phyloP scores from a whole-genome alignment of 2,888 invertebrate species.

The Apamea anceps region DNA sequence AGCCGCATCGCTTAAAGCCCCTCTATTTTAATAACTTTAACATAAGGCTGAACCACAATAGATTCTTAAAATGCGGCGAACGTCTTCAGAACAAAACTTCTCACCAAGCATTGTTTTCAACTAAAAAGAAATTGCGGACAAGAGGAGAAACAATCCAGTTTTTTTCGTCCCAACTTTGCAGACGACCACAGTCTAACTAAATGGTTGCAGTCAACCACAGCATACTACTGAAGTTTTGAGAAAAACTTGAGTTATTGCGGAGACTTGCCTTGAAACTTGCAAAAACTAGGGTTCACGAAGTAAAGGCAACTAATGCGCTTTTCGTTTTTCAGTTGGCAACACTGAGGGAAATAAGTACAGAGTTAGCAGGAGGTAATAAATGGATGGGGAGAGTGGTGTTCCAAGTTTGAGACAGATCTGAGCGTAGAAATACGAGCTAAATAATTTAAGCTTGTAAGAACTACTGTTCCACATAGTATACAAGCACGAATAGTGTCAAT shows the following conservation, averaged over 20 bases:
- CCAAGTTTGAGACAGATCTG: not conserved
- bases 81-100: constrained; percentile 52
- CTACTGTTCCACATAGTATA: not conserved
- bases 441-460: constrained; percentile 7
- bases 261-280: constrained; percentile 27
- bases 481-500: not conserved
- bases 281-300: constrained; percentile 38
- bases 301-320: constrained; percentile 42
- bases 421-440: constrained; percentile 3
- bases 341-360: constrained; percentile 22
- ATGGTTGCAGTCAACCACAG: constrained; percentile 52
- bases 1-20: constrained; percentile 13
- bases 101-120: constrained; percentile 50
- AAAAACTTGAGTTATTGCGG: constrained; percentile 47
- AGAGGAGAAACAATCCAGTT: constrained; percentile 50
- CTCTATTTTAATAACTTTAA: constrained; percentile 49
- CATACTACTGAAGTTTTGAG: constrained; percentile 26
- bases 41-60: constrained; percentile 27
- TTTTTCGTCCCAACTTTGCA: constrained; percentile 52
- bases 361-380: constrained; percentile 18
- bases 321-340: constrained; percentile 22
- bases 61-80: constrained; percentile 45
- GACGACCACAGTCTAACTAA: constrained; percentile 49
- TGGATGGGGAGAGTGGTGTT: constrained; percentile 9
- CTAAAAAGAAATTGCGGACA: constrained; percentile 45